Base-by-base conservation (phyloP, 2,888 invertebrate species). In the Clanis bilineata region DNA sequence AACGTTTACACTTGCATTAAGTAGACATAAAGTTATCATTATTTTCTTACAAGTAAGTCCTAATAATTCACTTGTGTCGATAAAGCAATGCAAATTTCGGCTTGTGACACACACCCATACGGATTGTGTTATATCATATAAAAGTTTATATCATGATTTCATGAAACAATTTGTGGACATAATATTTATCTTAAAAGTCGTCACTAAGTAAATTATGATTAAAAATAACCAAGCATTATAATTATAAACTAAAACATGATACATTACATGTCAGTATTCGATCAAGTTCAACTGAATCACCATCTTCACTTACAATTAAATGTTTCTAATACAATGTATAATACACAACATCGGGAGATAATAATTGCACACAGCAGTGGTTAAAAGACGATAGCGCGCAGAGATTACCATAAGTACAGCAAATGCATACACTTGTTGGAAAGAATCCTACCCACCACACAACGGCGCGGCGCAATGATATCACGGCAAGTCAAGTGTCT, bases 1-100 rank as follows among this genome's bases (percentile, higher is more conserved):
- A 89, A 91, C 87, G 92, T 92, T 91, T 91, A 91, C 90, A 91
- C 88, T 92, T 91, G 92, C 90, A 89, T 90, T 92, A 92, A 91
- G 92, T 92, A 92, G 92, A 91, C 90, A 91, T 90, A 90, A 86
- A 89, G 87, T 87, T 90, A 90, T 85, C 82, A 86, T 89, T 86
- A 89, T 88, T 85, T 83, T 82, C 91, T 92, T 91, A 91, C 85
- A 90, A 83, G 86, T 92, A 89, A 90, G 87, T 91, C 90, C 89
- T 90, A 89, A 83, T 82, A 79, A 82, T 87, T 86, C 90, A 89
- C 89, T 87, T 90, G 90, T 87, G 84, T 88, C 85, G 79, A 85
- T 83, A 85, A 87, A 91, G 88, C 88, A 85, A 86, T 80, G 80
- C 83, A 71, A 85, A 80, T 79, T 67, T 66, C 70, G 81, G 82